Evolutionary conservation across 2,888 invertebrate species (phyloP), one percentile per base, ranked within the genome.

Genomic region (Lamellibrachia satsuma): DNA sequence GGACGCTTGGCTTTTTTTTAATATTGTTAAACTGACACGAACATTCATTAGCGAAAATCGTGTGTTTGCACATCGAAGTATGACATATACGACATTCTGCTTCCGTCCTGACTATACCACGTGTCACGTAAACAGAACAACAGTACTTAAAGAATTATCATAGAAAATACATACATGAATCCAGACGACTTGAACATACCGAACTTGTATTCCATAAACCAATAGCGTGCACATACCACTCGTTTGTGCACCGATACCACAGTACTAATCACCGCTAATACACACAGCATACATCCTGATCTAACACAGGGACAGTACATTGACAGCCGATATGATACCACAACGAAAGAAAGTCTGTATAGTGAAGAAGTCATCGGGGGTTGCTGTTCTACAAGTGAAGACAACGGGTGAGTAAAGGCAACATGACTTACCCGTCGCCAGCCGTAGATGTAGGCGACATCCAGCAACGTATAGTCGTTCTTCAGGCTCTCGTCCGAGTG

Each of bases 361-460:
- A 39, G 39, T 39, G 75, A 75, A 75, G 3, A 75, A 0, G 15
- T 6, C 22, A 0, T 15, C 75, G 39, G 0, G 39, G 39, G 39
- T 39, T 39, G n/a, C 22, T 22, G 75, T 75, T 75, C 75, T 22
- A 75, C 22, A 75, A 1, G 22, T 22, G 22, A 6, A 22, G 15
- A n/a, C 22, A 4, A 39, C 39, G 39, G 39, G 39, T 39, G 39
- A 39, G 39, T 39, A 39, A 39, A 39, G 39, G 39, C 39, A 1
- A 39, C 39, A 39, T 39, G 39, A 91, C 93, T 92, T 51, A 93
- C 98, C 97, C 98, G 97, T 96, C 98, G 98, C 99, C 99, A 99
- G 92, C 98, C 98, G 96, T 98, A 99, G 95, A 99, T 99, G 96
- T 99, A 99, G 1, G 99, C 99, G 92, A 99, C 98, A 96, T 99